Evolutionary conservation across 2,113 vertebrate genomes (phyloP).

Genomic region (Trachemys scripta): DNA sequence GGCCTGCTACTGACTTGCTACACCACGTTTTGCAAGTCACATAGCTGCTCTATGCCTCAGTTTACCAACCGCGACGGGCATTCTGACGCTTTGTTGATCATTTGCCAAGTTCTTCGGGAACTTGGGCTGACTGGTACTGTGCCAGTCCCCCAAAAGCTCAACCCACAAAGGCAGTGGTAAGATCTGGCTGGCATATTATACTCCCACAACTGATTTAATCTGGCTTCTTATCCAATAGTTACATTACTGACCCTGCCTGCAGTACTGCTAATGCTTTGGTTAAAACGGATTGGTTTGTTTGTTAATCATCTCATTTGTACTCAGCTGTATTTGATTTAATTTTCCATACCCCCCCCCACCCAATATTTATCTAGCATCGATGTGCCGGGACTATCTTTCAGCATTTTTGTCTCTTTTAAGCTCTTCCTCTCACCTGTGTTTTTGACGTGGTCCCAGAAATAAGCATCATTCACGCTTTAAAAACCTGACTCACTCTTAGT

Average conservation of each 20-base stretch:
- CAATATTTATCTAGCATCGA: conserved; percentile 37
- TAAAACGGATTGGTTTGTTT: conserved; percentile 45
- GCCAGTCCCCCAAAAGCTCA: conserved; percentile 11
- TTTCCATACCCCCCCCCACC: conserved; percentile 32
- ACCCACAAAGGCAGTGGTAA: background rate
- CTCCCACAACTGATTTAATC: background rate
- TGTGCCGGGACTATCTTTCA: conserved; percentile 51
- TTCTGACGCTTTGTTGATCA: background rate
- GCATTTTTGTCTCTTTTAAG: conserved; percentile 58
- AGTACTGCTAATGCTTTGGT: background rate
- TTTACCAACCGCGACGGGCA: background rate
- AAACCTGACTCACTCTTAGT: conserved; percentile 55
- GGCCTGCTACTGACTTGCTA: background rate
- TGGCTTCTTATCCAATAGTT: background rate
- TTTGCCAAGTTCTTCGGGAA: conserved; percentile 8
- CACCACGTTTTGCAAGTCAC: conserved; percentile 27
- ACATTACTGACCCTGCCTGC: background rate
- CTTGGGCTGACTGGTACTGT: conserved; percentile 10
- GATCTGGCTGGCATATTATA: background rate
- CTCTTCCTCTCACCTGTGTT: conserved; percentile 44
- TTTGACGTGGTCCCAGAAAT: conserved; percentile 72
- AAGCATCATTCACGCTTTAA: conserved; percentile 62
- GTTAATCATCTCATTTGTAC: conserved; percentile 60
- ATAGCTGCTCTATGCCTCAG: background rate
- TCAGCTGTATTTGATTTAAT: conserved; percentile 68